Percentiles rank a stretch among this genome's conserved stretches.
These are phyloP conservation scores for Dermochelys coriacea DNA, from an alignment of 2,797 vertebrate species.

Conservation along the genomic window DNA sequence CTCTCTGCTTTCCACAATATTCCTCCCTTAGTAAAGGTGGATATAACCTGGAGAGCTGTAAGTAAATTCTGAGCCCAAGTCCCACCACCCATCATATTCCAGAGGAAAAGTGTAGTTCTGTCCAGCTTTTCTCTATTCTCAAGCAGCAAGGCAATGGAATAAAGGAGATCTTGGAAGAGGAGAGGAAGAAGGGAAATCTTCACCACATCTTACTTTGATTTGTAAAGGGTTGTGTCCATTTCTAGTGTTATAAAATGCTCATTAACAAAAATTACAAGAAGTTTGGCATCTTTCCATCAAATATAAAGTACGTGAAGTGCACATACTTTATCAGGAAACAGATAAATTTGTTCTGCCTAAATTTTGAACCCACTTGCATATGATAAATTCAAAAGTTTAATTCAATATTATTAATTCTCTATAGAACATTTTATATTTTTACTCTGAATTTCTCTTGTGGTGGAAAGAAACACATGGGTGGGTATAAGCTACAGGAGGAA, in stretches of 20 bases:
- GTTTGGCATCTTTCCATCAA: not conserved
- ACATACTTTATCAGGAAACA: not conserved
- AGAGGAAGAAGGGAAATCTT: not conserved
- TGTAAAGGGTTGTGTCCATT: not conserved
- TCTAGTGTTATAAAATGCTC: conserved; percentile 4
- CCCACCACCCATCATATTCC: not conserved
- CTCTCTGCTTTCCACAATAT: not conserved
- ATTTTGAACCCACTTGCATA: conserved; percentile 17
- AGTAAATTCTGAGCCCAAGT: not conserved
- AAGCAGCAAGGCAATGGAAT: not conserved
- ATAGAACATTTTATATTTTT: not conserved
- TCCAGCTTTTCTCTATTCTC: conserved; percentile 10
- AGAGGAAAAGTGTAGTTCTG: not conserved
- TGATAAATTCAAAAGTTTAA: conserved; percentile 49
- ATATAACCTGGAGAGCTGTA: not conserved
- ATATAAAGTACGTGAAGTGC: conserved; percentile 33
- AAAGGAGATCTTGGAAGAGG: conserved; percentile 44
- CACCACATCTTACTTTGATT: not conserved
- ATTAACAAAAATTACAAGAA: conserved; percentile 21
- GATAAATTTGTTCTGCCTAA: not conserved
- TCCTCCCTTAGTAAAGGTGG: not conserved
- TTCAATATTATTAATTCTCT: conserved; percentile 28
- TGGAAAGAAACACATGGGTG: not conserved
- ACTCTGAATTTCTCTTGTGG: not conserved
- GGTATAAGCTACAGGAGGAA: conserved; percentile 15